These are phyloP conservation scores for Amazona guildingii DNA, from an alignment of 2,113 vertebrate genomes.

Conservation along the genomic window DNA sequence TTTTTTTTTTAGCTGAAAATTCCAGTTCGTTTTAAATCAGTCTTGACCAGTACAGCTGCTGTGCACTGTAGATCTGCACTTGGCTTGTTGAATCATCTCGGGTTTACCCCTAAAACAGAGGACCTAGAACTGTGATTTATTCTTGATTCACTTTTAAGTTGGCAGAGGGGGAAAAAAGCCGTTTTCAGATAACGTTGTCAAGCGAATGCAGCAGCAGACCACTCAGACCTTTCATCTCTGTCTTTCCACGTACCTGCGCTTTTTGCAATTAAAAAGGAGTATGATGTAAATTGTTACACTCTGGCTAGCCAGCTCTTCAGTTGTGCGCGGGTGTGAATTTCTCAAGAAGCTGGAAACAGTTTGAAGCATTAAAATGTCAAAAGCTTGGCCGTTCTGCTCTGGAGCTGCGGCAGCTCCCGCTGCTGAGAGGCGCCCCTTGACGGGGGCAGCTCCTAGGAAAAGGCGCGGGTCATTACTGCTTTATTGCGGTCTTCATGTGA, in stretches of 20 bases:
- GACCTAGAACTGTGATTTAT: not conserved
- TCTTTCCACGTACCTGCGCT: not conserved
- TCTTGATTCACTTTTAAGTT: not conserved
- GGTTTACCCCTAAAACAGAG: not conserved
- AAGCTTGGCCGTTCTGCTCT: not conserved
- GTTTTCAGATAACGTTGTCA: not conserved
- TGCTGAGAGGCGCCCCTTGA: not conserved
- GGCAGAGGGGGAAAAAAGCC: not conserved
- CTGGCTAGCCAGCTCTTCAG: no score
- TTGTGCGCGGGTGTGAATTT: not conserved
- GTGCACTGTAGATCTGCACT: not conserved
- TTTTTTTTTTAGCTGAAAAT: not conserved
- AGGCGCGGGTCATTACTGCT: not conserved
- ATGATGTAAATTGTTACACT: not conserved
- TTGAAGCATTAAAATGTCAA: not conserved
- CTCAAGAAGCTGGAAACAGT: not conserved
- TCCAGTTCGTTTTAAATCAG: not conserved
- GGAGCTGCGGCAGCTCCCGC: not conserved
- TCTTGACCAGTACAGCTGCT: not conserved
- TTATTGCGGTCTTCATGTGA: not conserved
- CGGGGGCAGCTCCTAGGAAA: no score
- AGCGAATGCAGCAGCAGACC: accelerated
- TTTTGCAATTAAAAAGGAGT: not conserved
- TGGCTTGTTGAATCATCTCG: not conserved
- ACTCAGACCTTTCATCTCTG: not conserved